Evolutionary conservation across 2,797 vertebrate genomes (phyloP).

Genomic region (Geotrypetes seraphini): DNA sequence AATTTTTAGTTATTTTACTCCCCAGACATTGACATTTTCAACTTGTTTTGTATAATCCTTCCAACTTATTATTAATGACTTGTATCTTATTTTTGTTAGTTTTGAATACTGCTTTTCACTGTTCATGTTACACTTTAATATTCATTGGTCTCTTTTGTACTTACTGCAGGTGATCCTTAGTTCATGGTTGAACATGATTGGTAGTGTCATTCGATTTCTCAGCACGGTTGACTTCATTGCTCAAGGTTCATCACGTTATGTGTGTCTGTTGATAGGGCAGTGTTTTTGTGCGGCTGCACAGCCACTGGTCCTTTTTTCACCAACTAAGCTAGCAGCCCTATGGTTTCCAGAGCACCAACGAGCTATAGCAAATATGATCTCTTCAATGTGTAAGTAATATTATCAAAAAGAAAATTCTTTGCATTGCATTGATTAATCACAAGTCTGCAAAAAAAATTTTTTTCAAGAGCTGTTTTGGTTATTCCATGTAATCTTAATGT

Average conservation of each 20-base stretch:
- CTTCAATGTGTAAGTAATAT: conserved; percentile 80
- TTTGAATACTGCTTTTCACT: too few relatives aligned
- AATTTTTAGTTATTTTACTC: too few relatives aligned
- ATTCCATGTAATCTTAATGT: too few relatives aligned
- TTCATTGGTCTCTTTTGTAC: not conserved
- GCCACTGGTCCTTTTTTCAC: conserved; percentile 81
- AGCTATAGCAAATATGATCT: conserved; percentile 83
- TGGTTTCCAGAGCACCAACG: conserved; percentile 92
- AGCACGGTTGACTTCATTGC: conserved; percentile 13
- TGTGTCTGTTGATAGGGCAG: conserved; percentile 70
- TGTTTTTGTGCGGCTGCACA: conserved; percentile 76
- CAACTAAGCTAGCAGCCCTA: conserved; percentile 82
- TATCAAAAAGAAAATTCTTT: too few relatives aligned
- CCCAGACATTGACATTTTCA: too few relatives aligned
- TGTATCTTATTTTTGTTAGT: too few relatives aligned
- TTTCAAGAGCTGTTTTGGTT: too few relatives aligned
- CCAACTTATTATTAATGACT: too few relatives aligned
- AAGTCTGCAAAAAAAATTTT: too few relatives aligned
- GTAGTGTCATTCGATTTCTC: conserved; percentile 56
- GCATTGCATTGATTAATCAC: not conserved
- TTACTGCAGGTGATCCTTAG: conserved; percentile 68
- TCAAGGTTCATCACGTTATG: conserved; percentile 11
- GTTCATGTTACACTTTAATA: too few relatives aligned
- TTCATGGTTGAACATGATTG: conserved; percentile 78
- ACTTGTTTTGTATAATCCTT: too few relatives aligned